phyloP scores from a whole-genome alignment of 2,113 vertebrate species.

The Thunnus thynnus region DNA sequence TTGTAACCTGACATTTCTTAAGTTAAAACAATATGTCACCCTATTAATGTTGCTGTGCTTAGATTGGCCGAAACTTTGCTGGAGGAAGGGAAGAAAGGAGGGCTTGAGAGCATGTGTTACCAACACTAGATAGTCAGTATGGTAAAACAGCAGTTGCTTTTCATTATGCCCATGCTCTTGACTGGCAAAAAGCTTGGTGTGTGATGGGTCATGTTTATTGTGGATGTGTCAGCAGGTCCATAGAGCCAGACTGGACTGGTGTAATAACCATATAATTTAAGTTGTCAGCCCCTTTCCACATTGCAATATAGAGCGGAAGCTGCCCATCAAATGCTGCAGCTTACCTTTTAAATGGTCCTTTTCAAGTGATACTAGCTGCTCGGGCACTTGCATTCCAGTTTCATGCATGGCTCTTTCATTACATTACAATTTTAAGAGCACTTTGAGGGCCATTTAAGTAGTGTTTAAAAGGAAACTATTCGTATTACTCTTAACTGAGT shows the following conservation, averaged over 20 bases:
- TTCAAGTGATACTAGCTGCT: conserved; percentile 54
- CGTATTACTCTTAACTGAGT: conserved; percentile 63
- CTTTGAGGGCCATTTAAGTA: conserved; percentile 69
- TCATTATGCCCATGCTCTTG: conserved; percentile 37
- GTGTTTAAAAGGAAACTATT: conserved; percentile 73
- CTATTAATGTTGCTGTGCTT: not conserved
- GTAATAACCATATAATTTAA: conserved; percentile 76
- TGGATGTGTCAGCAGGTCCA: conserved; percentile 68
- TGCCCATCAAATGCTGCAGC: conserved; percentile 57
- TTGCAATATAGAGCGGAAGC: conserved; percentile 63
- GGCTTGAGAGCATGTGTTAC: conserved; percentile 12
- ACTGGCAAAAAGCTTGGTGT: conserved; percentile 43
- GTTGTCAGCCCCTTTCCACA: conserved; percentile 76
- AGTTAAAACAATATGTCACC: conserved; percentile 7
- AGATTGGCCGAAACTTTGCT: conserved; percentile 14
- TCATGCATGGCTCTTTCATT: conserved; percentile 71
- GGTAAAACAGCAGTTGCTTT: conserved; percentile 56
- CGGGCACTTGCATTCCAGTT: conserved; percentile 64
- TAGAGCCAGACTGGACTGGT: conserved; percentile 47
- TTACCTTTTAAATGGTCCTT: conserved; percentile 54
- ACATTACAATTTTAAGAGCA: conserved; percentile 73
- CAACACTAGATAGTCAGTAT: conserved; percentile 25
- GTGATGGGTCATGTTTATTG: conserved; percentile 74
- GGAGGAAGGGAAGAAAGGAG: conserved; percentile 3
- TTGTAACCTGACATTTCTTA: conserved; percentile 7